phyloP scores from a whole-genome alignment of 2,797 vertebrate species.

The Pelodytes ibericus region DNA sequence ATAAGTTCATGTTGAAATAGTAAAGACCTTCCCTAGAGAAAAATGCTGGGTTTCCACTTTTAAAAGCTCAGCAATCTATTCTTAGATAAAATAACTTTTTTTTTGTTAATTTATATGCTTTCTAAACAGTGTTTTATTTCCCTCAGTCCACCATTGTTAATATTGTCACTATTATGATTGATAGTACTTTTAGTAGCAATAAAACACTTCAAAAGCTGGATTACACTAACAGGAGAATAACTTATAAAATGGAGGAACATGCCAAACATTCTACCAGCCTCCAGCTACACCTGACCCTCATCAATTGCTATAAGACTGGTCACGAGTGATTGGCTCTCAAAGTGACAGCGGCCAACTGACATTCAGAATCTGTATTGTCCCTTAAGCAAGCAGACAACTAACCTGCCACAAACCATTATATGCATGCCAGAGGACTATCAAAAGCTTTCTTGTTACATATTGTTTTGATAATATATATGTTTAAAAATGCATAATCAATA shows the following conservation, averaged over 20 bases:
- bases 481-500: too few species aligned
- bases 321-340: conserved; percentile 59
- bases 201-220: not conserved
- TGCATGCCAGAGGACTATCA: conserved; percentile 6
- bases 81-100: conserved; percentile 2
- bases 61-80: conserved; percentile 24
- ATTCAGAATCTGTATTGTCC: conserved; percentile 70
- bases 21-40: conserved; percentile 6
- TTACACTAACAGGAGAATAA: not conserved
- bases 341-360: conserved; percentile 67
- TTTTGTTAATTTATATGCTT: not conserved
- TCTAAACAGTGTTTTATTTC: too few species aligned
- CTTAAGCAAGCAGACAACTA: conserved; percentile 66
- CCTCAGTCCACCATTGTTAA: not conserved
- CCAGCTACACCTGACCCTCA: conserved; percentile 61
- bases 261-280: conserved; percentile 41
- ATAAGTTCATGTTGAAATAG: conserved; percentile 35
- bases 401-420: conserved; percentile 71
- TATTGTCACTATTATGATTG: not conserved
- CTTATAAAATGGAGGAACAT: conserved; percentile 45
- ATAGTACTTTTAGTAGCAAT: not conserved
- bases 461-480: not conserved
- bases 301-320: conserved; percentile 64
- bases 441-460: not conserved
- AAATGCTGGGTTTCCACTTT: conserved; percentile 15